Conservation (phyloP, 2,888 invertebrate genomes). For the Notodonta ziczac region DNA sequence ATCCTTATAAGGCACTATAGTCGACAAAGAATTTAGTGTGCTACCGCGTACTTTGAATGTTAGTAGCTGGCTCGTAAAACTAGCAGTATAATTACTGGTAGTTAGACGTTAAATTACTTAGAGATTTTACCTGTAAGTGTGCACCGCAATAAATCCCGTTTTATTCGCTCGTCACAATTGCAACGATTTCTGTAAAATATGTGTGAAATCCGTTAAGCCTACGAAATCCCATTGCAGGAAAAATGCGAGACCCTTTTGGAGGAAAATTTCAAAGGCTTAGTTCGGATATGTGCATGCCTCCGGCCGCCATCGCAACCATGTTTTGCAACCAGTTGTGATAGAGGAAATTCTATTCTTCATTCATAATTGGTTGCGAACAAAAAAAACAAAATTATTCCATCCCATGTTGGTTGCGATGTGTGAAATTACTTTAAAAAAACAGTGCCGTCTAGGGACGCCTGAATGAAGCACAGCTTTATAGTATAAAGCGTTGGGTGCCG, state of each 20-base stretch:
- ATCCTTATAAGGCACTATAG: conserved; percentile 64
- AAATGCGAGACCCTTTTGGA: conserved; percentile 36
- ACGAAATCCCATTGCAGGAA: conserved; percentile 64
- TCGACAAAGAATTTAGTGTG: conserved; percentile 54
- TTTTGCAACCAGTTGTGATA: too few species aligned
- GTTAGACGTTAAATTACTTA: conserved; percentile 22
- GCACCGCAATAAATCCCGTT: conserved; percentile 5
- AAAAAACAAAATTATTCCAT: too few species aligned
- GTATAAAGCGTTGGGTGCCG: too few species aligned
- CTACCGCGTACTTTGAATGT: conserved; percentile 29
- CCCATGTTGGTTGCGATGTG: too few species aligned
- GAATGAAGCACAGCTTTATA: too few species aligned
- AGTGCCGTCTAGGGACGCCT: too few species aligned
- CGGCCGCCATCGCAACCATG: too few species aligned
- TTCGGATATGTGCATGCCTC: background rate
- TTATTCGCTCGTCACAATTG: conserved; percentile 13
- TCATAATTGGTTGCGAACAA: too few species aligned
- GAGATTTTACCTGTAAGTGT: conserved; percentile 15
- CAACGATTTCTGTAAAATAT: conserved; percentile 42
- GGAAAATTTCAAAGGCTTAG: conserved; percentile 2
- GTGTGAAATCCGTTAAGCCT: conserved; percentile 72
- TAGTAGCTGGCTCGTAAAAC: conserved; percentile 20
- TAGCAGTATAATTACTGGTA: conserved; percentile 20
- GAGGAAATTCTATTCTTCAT: too few species aligned
- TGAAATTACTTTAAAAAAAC: too few species aligned